Conservation (phyloP, 92 coral and sea anemone genomes). For the Phenganax subtilis region DNA sequence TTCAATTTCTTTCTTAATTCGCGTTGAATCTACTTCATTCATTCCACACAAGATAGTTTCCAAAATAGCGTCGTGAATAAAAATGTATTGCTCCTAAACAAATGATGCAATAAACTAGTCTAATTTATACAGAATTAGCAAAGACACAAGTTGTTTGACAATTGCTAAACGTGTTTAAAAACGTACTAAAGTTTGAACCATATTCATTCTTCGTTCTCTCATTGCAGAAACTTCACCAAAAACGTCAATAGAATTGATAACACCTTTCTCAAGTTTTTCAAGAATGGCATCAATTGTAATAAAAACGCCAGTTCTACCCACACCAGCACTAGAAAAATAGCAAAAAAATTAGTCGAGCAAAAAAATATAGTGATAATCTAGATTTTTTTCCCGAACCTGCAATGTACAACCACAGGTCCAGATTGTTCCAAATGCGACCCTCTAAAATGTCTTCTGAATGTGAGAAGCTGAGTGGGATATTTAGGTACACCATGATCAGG, state of each 20-base stretch:
- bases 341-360: background rate
- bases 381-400: conserved; percentile 54
- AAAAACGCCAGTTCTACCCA: conserved; percentile 22
- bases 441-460: conserved; percentile 69
- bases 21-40: conserved; percentile 20
- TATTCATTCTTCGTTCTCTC: conserved; percentile 23
- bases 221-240: conserved; percentile 23
- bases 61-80: conserved; percentile 28
- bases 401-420: conserved; percentile 80
- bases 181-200: conserved; percentile 27
- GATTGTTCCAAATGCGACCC: conserved; percentile 59
- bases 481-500: conserved; percentile 96
- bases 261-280: conserved; percentile 25
- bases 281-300: conserved; percentile 19
- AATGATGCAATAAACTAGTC: too few relatives aligned
- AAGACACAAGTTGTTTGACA: background rate
- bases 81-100: conserved; percentile 12
- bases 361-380: background rate
- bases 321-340: conserved; percentile 14
- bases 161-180: background rate
- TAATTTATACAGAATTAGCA: background rate
- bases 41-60: conserved; percentile 9
- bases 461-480: conserved; percentile 83
- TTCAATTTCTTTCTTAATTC: background rate
- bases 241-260: conserved; percentile 3